Evolutionary conservation across 1,140 invertebrate species (phyloP), one percentile per base, ranked within the genome.

Genomic region (Lycorma delicatula): DNA sequence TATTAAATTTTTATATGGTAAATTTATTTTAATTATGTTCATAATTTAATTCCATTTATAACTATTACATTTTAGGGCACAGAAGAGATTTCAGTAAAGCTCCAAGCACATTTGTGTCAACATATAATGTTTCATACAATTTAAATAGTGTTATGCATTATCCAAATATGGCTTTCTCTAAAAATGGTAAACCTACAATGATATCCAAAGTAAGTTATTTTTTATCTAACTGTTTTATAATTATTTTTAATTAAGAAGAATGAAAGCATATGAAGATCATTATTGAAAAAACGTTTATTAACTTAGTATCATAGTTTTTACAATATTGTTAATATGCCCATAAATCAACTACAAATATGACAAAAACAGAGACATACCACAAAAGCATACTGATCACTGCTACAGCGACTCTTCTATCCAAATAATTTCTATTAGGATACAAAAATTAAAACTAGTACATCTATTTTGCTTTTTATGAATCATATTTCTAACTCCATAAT

Each of bases 131-230:
- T 9, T 54, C 62, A 6, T 88, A 88, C 62, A 87, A 91, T 70
- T 90, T 84, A 64, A 79, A 79, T 50, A 90, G 87, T 60, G 83
- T 92, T 0, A 91, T 91, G 87, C 89, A 92, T 68, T 91, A 92
- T 65, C 87, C 84, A 0, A 74, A 78, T 23, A 81, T 77, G 44
- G 86, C 87, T 3, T 92, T 91, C 71, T 85, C 84, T 11, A 79
- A 70, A 47, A 90, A 90, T 67, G 81, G 82, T 1, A 67, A 80
- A 61, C 80, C 81, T 20, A 89, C 86, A 1, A 86, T 89, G 53
- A 71, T 78, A 9, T 75, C 82, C 0, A 82, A 76, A 75, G 84
- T 86, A 63, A 59, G 53, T 51, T 12, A 27, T 16, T 41, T 41
- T 41, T 41, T 4, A 16, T 34, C 31, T 34, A 34, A 9, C n/a